phyloP scores from a whole-genome alignment of 1,140 invertebrate genomes.

The Piezodorus guildinii region DNA sequence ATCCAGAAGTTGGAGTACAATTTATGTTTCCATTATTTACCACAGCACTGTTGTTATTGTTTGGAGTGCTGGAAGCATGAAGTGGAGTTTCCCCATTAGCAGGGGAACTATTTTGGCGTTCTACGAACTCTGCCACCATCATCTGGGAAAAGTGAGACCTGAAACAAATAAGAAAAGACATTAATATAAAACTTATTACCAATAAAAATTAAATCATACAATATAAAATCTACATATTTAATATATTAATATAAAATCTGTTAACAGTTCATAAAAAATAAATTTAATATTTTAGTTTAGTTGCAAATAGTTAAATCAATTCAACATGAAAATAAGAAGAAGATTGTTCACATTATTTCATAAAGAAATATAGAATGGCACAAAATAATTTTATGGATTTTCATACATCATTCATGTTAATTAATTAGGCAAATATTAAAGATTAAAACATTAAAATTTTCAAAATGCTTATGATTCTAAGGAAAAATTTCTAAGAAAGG shows the following conservation, averaged over 20 bases:
- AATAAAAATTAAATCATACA: too few relatives aligned
- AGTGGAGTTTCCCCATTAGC: slow-evolving; percentile 50
- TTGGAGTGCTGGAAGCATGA: slow-evolving; percentile 28
- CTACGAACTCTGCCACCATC: slow-evolving; percentile 74
- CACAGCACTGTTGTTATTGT: slow-evolving; percentile 15
- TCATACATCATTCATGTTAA: too few relatives aligned
- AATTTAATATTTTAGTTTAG: too few relatives aligned
- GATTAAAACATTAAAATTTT: too few relatives aligned
- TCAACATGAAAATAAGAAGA: not conserved
- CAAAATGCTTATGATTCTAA: too few relatives aligned
- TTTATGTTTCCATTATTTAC: slow-evolving; percentile 19
- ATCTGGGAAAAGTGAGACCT: slow-evolving; percentile 34
- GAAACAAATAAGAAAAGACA: not conserved
- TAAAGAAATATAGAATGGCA: too few relatives aligned
- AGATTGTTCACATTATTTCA: not conserved
- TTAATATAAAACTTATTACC: not conserved
- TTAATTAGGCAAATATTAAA: too few relatives aligned
- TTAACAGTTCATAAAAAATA: not conserved
- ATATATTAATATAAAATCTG: not conserved
- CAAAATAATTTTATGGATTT: too few relatives aligned
- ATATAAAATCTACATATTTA: too few relatives aligned
- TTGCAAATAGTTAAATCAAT: not conserved
- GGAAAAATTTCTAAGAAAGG: too few relatives aligned
- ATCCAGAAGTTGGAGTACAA: slow-evolving; percentile 27
- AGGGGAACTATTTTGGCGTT: slow-evolving; percentile 54